Evolutionary conservation across 2,888 invertebrate genomes (phyloP).

Genomic region (Dione vanillae): DNA sequence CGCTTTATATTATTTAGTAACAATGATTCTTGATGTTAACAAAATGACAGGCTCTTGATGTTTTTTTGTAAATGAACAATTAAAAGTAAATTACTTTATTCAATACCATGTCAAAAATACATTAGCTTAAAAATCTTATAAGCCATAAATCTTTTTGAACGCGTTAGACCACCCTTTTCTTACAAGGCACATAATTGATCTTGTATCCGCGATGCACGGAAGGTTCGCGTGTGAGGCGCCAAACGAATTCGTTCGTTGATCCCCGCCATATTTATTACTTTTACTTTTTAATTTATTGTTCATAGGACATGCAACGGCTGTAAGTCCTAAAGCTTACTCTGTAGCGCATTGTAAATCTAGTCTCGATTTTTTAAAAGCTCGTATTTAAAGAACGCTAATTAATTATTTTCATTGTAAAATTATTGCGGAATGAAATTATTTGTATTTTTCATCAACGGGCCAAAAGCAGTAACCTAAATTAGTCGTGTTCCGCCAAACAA

Average conservation of each 20-base stretch:
- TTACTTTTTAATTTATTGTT: conserved; percentile 54
- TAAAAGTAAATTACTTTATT: conserved; percentile 8
- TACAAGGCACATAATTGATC: conserved; percentile 50
- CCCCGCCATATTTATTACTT: conserved; percentile 55
- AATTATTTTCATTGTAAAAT: neutral
- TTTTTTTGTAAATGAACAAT: neutral
- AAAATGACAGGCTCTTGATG: neutral
- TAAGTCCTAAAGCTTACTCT: conserved; percentile 46
- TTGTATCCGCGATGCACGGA: conserved; percentile 46
- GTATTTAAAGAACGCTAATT: conserved; percentile 11
- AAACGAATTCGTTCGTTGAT: conserved; percentile 52
- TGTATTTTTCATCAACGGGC: conserved; percentile 26
- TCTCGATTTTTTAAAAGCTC: conserved; percentile 27
- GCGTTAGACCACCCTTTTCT: conserved; percentile 45
- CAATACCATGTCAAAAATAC: conserved; percentile 32
- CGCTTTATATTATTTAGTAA: too few species aligned
- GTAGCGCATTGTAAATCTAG: conserved; percentile 48
- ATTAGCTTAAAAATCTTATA: conserved; percentile 31
- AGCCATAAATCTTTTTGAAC: conserved; percentile 38
- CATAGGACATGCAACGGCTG: conserved; percentile 49
- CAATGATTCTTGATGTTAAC: too few species aligned
- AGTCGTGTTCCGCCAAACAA: conserved; percentile 45
- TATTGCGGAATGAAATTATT: neutral
- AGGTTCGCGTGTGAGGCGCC: conserved; percentile 51
- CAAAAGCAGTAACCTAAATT: conserved; percentile 43